Conservation (phyloP, 1,140 invertebrate species). For the Lysiphlebus fabarum region DNA sequence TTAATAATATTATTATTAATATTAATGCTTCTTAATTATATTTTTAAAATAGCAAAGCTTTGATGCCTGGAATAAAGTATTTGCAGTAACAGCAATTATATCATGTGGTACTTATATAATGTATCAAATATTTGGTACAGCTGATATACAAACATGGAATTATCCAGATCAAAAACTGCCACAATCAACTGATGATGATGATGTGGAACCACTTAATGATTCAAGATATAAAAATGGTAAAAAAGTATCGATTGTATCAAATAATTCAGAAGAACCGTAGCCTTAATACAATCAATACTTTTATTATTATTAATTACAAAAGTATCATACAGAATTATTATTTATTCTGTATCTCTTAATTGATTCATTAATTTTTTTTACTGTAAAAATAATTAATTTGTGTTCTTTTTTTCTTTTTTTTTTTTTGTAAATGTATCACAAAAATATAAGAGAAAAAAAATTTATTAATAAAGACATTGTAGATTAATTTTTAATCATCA, state of each 20-base stretch:
- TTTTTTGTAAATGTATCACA: too few relatives aligned
- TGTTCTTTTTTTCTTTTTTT: too few relatives aligned
- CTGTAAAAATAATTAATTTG: too few relatives aligned
- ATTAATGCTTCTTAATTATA: neutral
- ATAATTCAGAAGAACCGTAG: slow-evolving; percentile 12
- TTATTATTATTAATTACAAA: neutral
- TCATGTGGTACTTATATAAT: slow-evolving; percentile 66
- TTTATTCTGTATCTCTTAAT: neutral
- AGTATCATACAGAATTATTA: too few relatives aligned
- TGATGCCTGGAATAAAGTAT: slow-evolving; percentile 70
- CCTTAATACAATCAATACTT: slow-evolving; percentile 1
- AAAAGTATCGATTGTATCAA: slow-evolving; percentile 31
- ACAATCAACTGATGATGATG: slow-evolving; percentile 41
- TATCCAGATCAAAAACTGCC: slow-evolving; percentile 54
- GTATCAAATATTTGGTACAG: slow-evolving; percentile 68
- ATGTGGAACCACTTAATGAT: slow-evolving; percentile 43
- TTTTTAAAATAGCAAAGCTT: slow-evolving; percentile 58
- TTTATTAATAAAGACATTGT: too few relatives aligned
- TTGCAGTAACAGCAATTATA: slow-evolving; percentile 64
- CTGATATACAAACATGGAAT: slow-evolving; percentile 64
- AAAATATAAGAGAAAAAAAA: too few relatives aligned
- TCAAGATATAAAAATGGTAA: slow-evolving; percentile 37
- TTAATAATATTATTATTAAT: neutral
- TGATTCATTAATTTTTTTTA: too few relatives aligned
- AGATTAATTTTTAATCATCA: too few relatives aligned